phyloP scores from a whole-genome alignment of 2,113 vertebrate genomes.

The Oncorhynchus nerka region DNA sequence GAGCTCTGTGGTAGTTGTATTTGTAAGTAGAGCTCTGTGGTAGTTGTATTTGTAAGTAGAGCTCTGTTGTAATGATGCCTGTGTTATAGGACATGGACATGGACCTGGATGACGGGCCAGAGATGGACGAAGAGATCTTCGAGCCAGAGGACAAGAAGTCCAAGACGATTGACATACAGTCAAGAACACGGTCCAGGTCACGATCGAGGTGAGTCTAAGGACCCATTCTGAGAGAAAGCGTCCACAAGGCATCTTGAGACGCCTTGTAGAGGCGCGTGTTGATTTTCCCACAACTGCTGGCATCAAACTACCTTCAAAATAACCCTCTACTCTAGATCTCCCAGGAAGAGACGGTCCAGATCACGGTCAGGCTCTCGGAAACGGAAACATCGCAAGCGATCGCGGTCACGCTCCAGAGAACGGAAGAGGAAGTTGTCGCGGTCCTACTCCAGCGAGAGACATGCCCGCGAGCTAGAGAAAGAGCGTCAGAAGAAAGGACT shows the following conservation, averaged over 20 bases:
- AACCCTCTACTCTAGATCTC: constrained; percentile 76
- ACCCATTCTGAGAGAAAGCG: too few relatives aligned
- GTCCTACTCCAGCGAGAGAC: constrained; percentile 93
- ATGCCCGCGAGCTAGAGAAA: constrained; percentile 91
- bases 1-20: too few relatives aligned
- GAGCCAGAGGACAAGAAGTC: constrained; percentile 89
- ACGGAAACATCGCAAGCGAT: constrained; percentile 93
- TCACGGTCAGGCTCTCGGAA: constrained; percentile 97
- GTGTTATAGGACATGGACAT: constrained; percentile 62
- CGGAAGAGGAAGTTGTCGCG: constrained; percentile 93
- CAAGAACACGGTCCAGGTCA: constrained; percentile 91
- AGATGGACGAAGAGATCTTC: constrained; percentile 90
- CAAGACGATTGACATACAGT: constrained; percentile 75
- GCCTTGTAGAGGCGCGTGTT: too few relatives aligned
- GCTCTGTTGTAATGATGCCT: too few relatives aligned
- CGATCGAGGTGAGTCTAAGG: constrained; percentile 83
- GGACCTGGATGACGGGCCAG: constrained; percentile 94
- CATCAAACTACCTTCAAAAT: background rate
- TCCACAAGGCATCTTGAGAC: background rate
- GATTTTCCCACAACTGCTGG: too few relatives aligned
- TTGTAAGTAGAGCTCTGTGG: too few relatives aligned
- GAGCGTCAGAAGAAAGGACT: constrained; percentile 96
- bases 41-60: too few relatives aligned
- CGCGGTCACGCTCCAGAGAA: constrained; percentile 91
- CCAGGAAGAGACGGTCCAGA: constrained; percentile 90